Conservation (phyloP, 2,797 vertebrate genomes). For the Gephyroberyx darwinii region DNA sequence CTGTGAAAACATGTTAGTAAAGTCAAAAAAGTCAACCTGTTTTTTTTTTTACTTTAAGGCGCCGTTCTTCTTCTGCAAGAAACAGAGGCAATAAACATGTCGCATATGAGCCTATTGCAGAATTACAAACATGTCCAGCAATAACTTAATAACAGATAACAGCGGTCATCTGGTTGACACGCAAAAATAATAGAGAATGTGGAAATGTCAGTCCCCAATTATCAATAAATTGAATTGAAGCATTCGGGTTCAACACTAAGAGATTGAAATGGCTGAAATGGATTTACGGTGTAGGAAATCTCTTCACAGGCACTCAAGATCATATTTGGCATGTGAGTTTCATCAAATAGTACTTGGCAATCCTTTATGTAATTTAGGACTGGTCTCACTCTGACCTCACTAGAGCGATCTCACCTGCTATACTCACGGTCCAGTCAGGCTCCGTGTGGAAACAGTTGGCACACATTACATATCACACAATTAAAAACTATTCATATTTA, state of each 20-base stretch:
- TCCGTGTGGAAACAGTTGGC: constrained; percentile 24
- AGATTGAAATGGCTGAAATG: constrained; percentile 33
- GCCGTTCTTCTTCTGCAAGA: constrained; percentile 28
- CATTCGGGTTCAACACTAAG: constrained; percentile 8
- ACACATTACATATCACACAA: constrained; percentile 15
- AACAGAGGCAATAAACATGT: constrained; percentile 9
- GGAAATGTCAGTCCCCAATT: constrained; percentile 15
- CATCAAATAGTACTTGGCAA: background rate
- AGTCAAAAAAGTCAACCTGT: constrained; percentile 22
- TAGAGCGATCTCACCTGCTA: background rate
- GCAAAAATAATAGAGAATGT: background rate
- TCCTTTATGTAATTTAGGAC: constrained; percentile 20
- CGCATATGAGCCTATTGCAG: background rate
- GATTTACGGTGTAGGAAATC: background rate
- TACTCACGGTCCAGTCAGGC: constrained; percentile 15
- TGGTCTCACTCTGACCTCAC: too few relatives aligned
- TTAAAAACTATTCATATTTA: constrained; percentile 25
- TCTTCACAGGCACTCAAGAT: constrained; percentile 17
- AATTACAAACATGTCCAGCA: constrained; percentile 22
- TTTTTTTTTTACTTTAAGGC: constrained; percentile 28
- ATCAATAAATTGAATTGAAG: constrained; percentile 37
- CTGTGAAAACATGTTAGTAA: constrained; percentile 29
- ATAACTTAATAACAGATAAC: constrained; percentile 32
- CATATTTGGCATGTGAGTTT: constrained; percentile 4
- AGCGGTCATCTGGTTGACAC: constrained; percentile 7